Evolutionary conservation across 2,888 invertebrate species (phyloP).

Genomic region (Drosophila longiperda): DNA sequence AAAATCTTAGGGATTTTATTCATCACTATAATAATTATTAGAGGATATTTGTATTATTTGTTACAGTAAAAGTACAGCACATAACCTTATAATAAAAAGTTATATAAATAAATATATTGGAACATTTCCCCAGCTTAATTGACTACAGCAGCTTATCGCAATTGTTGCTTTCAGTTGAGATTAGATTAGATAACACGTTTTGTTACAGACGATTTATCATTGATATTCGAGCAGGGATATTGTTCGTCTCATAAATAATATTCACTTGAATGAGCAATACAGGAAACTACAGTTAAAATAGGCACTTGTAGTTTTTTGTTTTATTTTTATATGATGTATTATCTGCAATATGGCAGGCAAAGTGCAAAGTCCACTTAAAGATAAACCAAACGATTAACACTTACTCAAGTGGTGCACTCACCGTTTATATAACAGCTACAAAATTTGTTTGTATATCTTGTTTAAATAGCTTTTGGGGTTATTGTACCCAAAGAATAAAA

Average conservation of each 20-base stretch:
- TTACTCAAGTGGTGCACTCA: background rate
- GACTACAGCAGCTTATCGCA: slow-evolving; percentile 30
- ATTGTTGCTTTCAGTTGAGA: background rate
- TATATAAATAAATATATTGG: background rate
- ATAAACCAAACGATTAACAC: slow-evolving; percentile 11
- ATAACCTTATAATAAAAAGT: slow-evolving; percentile 14
- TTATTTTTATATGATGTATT: slow-evolving; percentile 15
- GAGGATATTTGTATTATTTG: background rate
- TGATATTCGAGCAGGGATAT: slow-evolving; percentile 23
- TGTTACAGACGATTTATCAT: slow-evolving; percentile 28
- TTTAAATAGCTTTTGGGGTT: background rate
- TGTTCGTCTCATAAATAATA: slow-evolving; percentile 4
- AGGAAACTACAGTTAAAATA: slow-evolving; percentile 13
- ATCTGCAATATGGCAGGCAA: slow-evolving; percentile 34
- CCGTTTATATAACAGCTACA: background rate
- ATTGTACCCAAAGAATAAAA: background rate
- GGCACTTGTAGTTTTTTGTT: slow-evolving; percentile 7
- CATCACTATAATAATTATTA: background rate
- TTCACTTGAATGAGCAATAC: slow-evolving; percentile 26
- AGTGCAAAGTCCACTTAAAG: slow-evolving; percentile 1
- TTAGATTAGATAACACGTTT: slow-evolving; percentile 19
- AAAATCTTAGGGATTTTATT: background rate
- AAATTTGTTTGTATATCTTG: background rate
- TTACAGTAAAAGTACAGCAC: background rate
- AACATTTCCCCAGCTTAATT: slow-evolving; percentile 1